Evolutionary conservation across 2,113 vertebrate species (phyloP).

Genomic region (Chaetops frenatus): DNA sequence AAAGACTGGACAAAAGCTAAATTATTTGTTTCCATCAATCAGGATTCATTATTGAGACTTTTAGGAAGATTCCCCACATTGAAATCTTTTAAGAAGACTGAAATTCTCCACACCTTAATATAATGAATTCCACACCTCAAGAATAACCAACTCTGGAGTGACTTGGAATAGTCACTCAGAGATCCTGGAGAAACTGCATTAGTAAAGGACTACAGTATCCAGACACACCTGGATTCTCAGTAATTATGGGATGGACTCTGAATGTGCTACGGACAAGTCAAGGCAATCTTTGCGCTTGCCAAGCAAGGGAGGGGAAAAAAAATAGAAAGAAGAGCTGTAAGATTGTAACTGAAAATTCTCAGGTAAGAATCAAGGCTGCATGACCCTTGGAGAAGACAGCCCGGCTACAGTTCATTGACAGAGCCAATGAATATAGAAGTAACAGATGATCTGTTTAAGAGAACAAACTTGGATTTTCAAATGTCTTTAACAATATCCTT

Average conservation of each 20-base stretch:
- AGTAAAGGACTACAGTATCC: background rate
- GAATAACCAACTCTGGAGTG: background rate
- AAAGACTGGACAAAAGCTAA: background rate
- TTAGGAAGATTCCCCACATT: background rate
- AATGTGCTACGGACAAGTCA: background rate
- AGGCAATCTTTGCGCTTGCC: background rate
- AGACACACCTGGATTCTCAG: background rate
- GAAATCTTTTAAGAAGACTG: background rate
- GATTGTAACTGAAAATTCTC: background rate
- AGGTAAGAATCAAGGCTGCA: background rate
- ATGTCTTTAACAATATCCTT: background rate
- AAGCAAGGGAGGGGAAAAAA: background rate
- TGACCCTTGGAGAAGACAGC: background rate
- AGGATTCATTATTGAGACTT: background rate
- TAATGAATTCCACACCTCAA: fast-evolving
- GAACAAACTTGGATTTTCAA: background rate
- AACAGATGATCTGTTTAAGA: background rate
- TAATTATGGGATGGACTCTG: background rate
- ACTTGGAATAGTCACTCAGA: background rate
- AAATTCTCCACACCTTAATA: background rate
- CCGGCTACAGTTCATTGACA: background rate
- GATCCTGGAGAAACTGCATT: background rate
- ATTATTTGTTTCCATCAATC: background rate
- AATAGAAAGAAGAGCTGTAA: background rate
- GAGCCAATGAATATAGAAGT: background rate